These are phyloP conservation scores for Embidobia sp. DNA, from an alignment of 2,888 invertebrate species.

Conservation along the genomic window DNA sequence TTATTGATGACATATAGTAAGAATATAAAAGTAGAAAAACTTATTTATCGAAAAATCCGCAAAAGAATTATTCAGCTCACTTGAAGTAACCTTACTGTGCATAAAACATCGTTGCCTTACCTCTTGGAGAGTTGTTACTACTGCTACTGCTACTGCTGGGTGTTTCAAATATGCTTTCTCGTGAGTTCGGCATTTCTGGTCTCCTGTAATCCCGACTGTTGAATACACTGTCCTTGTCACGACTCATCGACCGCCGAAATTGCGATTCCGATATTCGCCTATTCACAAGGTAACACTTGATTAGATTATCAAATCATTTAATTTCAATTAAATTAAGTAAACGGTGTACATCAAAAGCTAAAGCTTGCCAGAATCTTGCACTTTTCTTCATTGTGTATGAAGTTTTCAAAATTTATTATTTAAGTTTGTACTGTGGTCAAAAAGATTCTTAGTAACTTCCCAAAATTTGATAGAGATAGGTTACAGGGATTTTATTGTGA, in stretches of 20 bases:
- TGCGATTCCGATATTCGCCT: slow-evolving; percentile 78
- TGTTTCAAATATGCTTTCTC: slow-evolving; percentile 77
- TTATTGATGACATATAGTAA: too few relatives aligned
- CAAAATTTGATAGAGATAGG: too few relatives aligned
- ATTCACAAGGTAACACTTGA: not conserved
- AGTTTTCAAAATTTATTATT: too few relatives aligned
- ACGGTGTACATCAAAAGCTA: not conserved
- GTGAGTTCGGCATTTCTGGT: slow-evolving; percentile 73
- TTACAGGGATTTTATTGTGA: too few relatives aligned
- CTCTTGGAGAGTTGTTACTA: slow-evolving; percentile 78
- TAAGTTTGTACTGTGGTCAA: too few relatives aligned
- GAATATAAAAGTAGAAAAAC: too few relatives aligned
- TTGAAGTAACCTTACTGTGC: slow-evolving; percentile 17
- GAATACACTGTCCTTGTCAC: slow-evolving; percentile 76
- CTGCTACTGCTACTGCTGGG: slow-evolving; percentile 74
- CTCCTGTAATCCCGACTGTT: slow-evolving; percentile 70
- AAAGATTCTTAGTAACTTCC: too few relatives aligned
- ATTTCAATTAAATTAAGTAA: too few relatives aligned
- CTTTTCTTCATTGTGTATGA: too few relatives aligned
- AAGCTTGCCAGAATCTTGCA: too few relatives aligned
- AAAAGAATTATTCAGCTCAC: slow-evolving; percentile 32
- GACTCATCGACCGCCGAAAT: slow-evolving; percentile 76
- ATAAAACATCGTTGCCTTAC: slow-evolving; percentile 70
- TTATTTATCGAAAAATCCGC: slow-evolving; percentile 7
- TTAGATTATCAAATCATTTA: too few relatives aligned